Conservation (phyloP, 2,888 invertebrate species). For the Micoletzkya japonica region DNA sequence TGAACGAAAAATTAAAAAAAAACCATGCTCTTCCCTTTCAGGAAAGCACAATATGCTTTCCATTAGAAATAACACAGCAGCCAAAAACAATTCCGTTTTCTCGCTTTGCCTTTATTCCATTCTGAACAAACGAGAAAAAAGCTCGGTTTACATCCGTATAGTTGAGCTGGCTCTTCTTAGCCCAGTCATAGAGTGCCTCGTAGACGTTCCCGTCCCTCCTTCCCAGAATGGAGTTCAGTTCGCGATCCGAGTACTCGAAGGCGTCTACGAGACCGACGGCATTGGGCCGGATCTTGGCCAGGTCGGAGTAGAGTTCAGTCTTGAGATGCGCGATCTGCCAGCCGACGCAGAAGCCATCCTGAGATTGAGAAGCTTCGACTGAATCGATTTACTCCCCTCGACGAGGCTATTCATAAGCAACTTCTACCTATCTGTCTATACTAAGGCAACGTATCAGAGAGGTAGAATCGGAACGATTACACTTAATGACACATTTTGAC, state of each 20-base stretch:
- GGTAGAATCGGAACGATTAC: too few species aligned
- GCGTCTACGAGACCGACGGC: slow-evolving; percentile 88
- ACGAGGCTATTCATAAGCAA: too few species aligned
- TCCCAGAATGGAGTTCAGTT: slow-evolving; percentile 65
- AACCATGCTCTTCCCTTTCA: neutral
- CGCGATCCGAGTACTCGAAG: slow-evolving; percentile 73
- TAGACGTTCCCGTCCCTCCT: slow-evolving; percentile 66
- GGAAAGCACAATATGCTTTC: neutral
- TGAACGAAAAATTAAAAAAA: neutral
- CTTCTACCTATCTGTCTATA: too few species aligned
- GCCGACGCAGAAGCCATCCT: slow-evolving; percentile 47
- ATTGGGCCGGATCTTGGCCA: slow-evolving; percentile 77
- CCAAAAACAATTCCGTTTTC: neutral
- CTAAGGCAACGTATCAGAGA: too few species aligned
- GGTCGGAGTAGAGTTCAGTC: slow-evolving; percentile 50
- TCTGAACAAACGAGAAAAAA: neutral
- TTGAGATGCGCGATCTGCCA: slow-evolving; percentile 47
- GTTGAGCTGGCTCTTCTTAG: slow-evolving; percentile 50
- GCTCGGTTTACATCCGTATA: slow-evolving; percentile 37
- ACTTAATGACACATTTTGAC: too few species aligned
- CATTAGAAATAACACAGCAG: neutral
- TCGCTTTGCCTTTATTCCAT: neutral
- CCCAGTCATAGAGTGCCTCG: slow-evolving; percentile 65
- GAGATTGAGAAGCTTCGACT: too few species aligned
- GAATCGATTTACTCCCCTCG: too few species aligned